phyloP scores from a whole-genome alignment of 92 coral and sea anemone species.

The Montipora capitata region DNA sequence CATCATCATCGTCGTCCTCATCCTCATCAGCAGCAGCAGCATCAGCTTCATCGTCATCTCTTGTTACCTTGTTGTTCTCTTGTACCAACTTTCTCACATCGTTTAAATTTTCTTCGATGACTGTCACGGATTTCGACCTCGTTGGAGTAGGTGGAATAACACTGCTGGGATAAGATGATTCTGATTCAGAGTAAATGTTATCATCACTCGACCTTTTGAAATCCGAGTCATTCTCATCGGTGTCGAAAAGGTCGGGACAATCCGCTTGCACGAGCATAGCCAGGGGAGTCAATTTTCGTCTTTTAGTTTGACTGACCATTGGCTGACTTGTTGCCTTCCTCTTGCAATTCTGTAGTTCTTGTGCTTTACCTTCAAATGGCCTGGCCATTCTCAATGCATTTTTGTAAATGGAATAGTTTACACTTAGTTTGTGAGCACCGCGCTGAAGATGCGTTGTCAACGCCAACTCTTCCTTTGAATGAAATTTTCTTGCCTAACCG shows the following conservation, averaged over 20 bases:
- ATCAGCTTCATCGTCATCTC: constrained; percentile 1
- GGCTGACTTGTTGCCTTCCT: constrained; percentile 19
- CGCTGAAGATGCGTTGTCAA: constrained; percentile 30
- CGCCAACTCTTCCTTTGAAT: constrained; percentile 19
- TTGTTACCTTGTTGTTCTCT: constrained; percentile 10
- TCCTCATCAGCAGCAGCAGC: neutral
- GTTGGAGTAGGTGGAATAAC: constrained; percentile 35
- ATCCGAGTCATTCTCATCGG: neutral
- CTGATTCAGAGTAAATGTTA: neutral
- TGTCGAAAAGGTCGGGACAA: neutral
- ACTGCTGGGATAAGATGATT: constrained; percentile 17
- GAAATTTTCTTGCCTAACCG: constrained; percentile 15
- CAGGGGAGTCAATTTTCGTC: neutral
- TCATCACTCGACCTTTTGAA: constrained; percentile 11
- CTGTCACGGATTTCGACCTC: neutral
- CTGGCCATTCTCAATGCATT: constrained; percentile 1
- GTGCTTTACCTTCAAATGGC: neutral
- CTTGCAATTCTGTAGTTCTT: constrained; percentile 9
- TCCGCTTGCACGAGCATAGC: constrained; percentile 11
- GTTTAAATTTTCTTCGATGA: constrained; percentile 9
- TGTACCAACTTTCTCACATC: constrained; percentile 7
- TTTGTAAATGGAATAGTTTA: neutral
- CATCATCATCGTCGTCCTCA: too few relatives aligned
- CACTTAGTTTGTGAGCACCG: constrained; percentile 24
- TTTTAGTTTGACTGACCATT: neutral